Evolutionary conservation across 2,113 vertebrate species (phyloP), one percentile per base, ranked within the genome.

Genomic region (Labeo rohita): DNA sequence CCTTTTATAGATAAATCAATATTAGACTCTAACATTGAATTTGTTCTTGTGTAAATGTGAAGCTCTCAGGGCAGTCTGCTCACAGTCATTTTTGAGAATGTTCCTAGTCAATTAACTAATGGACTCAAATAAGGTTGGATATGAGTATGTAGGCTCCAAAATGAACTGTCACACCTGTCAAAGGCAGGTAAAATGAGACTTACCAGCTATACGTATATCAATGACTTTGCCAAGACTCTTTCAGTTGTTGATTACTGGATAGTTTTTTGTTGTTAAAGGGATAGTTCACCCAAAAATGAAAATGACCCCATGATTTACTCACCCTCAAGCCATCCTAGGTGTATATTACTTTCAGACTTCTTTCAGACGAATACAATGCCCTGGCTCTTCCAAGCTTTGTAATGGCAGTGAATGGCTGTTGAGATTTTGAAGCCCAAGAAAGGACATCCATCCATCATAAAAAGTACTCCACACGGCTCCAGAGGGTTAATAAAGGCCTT

Each of bases 1-100:
- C 87, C 75, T 90, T 90, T 88, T 90, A 90, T 88, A 88, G 83
- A 85, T 72, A 85, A 90, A 87, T 88, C 89, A 73, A 88, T 90
- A 84, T 63, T 56, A 54, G 82, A n/a, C 73, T 63, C 73, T 85
- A 87, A 87, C 85, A 88, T 83, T 85, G 85, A 88, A 88, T 85
- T 88, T 83, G 85, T 84, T 85, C 66, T 88, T 87, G 79, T 82
- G 87, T 74, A 85, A 87, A 90, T 85, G 87, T 70, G 66, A 83
- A 85, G 66, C 83, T 86, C 74, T 63, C 8, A 65, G 61, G 80
- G 77, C 43, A 59, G 47, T 83, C 56, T 50, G 66, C 80, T 84
- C 75, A 87, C 54, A 86, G 75, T 65, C 45, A 65, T 36, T 59
- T n/a, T 61, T 81, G 39, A 61, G 28, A 86, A 86, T 66, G 36